A percentile compares a stretch with the other conserved stretches of the same genome.
These are phyloP conservation scores for Geotrypetes seraphini DNA, from an alignment of 2,797 vertebrate genomes.

Conservation along the genomic window DNA sequence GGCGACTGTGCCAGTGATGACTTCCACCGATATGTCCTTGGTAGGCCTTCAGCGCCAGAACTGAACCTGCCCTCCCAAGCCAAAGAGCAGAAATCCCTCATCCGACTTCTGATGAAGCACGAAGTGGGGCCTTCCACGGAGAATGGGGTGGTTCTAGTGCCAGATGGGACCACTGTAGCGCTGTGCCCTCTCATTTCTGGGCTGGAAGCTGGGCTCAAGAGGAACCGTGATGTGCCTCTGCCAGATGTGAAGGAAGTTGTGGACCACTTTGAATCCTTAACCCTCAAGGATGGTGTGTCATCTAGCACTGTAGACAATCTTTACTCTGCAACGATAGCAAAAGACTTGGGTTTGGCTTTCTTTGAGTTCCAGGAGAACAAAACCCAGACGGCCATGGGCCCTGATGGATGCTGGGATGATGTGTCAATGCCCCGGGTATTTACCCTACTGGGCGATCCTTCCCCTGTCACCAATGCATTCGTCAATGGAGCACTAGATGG, in stretches of 20 bases:
- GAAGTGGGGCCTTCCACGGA: slow-evolving; percentile 35
- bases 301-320: slow-evolving; percentile 15
- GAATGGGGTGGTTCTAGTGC: slow-evolving; percentile 59
- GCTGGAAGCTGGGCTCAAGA: slow-evolving; percentile 48
- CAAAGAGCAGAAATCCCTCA: slow-evolving; percentile 37
- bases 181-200: slow-evolving; percentile 60
- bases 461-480: slow-evolving; percentile 54
- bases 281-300: neutral
- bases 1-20: slow-evolving; percentile 28
- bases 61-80: neutral
- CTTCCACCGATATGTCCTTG: slow-evolving; percentile 43
- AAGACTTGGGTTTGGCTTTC: slow-evolving; percentile 56
- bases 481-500: slow-evolving; percentile 80
- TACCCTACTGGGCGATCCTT: slow-evolving; percentile 40
- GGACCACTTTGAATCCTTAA: rapidly evolving
- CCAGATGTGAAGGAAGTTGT: neutral
- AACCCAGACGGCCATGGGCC: slow-evolving; percentile 37
- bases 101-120: slow-evolving; percentile 40
- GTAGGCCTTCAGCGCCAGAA: slow-evolving; percentile 7
- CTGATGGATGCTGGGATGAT: slow-evolving; percentile 72
- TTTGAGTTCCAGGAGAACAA: slow-evolving; percentile 33
- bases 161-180: slow-evolving; percentile 72
- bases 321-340: slow-evolving; percentile 53
- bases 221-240: neutral
- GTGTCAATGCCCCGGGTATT: slow-evolving; percentile 52